These are phyloP conservation scores for Phenacoccus solenopsis DNA, from an alignment of 1,140 invertebrate species.

Conservation along the genomic window DNA sequence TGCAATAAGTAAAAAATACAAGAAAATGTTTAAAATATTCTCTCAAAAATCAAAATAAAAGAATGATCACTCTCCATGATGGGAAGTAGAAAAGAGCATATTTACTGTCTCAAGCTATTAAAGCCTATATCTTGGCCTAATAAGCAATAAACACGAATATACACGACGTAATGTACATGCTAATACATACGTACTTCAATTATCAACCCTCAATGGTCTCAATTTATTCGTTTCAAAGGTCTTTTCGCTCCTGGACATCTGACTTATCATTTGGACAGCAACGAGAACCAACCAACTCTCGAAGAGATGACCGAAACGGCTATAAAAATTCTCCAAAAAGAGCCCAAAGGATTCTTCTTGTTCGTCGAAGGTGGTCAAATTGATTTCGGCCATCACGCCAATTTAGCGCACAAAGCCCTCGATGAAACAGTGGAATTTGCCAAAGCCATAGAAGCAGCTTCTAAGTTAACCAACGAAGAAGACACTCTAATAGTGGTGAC, in stretches of 20 bases:
- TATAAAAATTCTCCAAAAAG: constrained; percentile 56
- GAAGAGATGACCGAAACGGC: constrained; percentile 69
- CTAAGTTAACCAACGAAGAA: constrained; percentile 25
- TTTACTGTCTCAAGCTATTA: too few relatives aligned
- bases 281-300: constrained; percentile 43
- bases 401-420: constrained; percentile 46
- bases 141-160: too few relatives aligned
- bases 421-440: constrained; percentile 54
- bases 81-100: too few relatives aligned
- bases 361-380: constrained; percentile 53
- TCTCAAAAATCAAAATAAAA: too few relatives aligned
- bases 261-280: constrained; percentile 34
- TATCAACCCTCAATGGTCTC: too few relatives aligned
- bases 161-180: too few relatives aligned
- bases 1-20: too few relatives aligned
- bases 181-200: too few relatives aligned
- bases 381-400: constrained; percentile 54
- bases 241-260: constrained; percentile 27
- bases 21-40: too few relatives aligned
- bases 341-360: constrained; percentile 52
- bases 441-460: constrained; percentile 40
- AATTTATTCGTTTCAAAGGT: constrained; percentile 31
- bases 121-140: too few relatives aligned
- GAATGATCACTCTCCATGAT: too few relatives aligned
- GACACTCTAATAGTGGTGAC: constrained; percentile 53